Conservation (phyloP, 1,140 invertebrate genomes). For the Argopecten irradians region DNA sequence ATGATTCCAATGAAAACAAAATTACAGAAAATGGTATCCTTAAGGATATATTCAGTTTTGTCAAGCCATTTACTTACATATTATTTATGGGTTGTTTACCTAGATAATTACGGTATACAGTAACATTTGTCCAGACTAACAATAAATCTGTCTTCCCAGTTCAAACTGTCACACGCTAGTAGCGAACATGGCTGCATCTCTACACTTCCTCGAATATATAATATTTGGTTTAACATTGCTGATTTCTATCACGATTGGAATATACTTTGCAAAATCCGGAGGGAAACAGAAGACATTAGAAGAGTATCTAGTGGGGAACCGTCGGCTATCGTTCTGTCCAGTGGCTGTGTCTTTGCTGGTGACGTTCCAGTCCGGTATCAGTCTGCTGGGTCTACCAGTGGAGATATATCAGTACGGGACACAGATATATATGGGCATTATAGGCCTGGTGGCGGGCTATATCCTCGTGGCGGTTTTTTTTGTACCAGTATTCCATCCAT, state of each 20-base stretch:
- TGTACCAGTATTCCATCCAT: constrained; percentile 90
- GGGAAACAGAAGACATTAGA: constrained; percentile 89
- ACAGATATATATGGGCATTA: constrained; percentile 46
- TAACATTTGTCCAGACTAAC: not conserved
- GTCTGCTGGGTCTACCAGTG: constrained; percentile 83
- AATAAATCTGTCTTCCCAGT: not conserved
- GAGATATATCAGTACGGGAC: constrained; percentile 66
- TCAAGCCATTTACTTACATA: too few species aligned
- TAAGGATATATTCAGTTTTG: too few species aligned
- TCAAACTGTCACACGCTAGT: not conserved
- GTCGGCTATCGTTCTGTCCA: constrained; percentile 82
- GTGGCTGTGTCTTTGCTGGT: constrained; percentile 67
- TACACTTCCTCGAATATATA: constrained; percentile 49
- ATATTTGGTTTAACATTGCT: constrained; percentile 46
- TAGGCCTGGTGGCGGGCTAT: constrained; percentile 84
- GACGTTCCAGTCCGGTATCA: constrained; percentile 95
- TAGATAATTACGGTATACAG: not conserved
- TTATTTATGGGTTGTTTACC: too few species aligned
- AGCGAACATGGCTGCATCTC: not conserved
- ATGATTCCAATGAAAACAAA: too few species aligned
- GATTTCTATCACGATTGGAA: constrained; percentile 82
- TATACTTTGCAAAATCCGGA: constrained; percentile 89
- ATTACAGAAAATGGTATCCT: too few species aligned
- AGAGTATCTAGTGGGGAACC: constrained; percentile 87
- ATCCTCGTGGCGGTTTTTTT: constrained; percentile 85